A percentile compares a stretch with the other conserved stretches of the same genome.
Evolutionary conservation across 2,888 invertebrate species (phyloP).

Genomic region (Tethea ocularis): DNA sequence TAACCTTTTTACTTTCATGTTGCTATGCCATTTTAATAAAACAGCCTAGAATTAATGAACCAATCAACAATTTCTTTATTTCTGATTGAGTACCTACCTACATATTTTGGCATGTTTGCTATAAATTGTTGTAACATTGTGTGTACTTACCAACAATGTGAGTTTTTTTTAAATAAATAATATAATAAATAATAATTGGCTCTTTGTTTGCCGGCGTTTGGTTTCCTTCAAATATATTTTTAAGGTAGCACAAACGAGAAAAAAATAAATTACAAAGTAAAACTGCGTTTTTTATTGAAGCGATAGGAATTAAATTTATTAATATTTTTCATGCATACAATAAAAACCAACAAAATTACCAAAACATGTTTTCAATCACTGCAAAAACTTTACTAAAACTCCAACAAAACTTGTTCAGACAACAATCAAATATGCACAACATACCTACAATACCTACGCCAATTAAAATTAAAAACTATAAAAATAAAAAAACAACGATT

Average conservation of each 20-base stretch:
- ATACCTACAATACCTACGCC: neutral
- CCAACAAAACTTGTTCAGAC: neutral
- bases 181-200: too few species aligned
- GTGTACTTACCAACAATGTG: too few species aligned
- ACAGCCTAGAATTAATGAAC: too few species aligned
- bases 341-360: neutral
- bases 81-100: too few species aligned
- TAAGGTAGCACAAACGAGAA: too few species aligned
- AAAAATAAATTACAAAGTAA: too few species aligned
- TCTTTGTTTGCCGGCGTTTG: neutral
- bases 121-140: too few species aligned
- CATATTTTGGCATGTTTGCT: too few species aligned
- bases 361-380: neutral
- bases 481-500: neutral
- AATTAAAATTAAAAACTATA: neutral
- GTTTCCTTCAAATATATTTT: too few species aligned
- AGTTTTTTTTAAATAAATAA: too few species aligned
- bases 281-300: neutral
- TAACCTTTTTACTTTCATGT: constrained; percentile 30
- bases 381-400: neutral
- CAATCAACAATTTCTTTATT: neutral
- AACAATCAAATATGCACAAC: neutral
- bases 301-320: neutral
- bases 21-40: constrained; percentile 36
- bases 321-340: neutral